Evolutionary conservation across 2,113 vertebrate species (phyloP), one percentile per base, ranked within the genome.

Genomic region (Eupsittula cactorum): DNA sequence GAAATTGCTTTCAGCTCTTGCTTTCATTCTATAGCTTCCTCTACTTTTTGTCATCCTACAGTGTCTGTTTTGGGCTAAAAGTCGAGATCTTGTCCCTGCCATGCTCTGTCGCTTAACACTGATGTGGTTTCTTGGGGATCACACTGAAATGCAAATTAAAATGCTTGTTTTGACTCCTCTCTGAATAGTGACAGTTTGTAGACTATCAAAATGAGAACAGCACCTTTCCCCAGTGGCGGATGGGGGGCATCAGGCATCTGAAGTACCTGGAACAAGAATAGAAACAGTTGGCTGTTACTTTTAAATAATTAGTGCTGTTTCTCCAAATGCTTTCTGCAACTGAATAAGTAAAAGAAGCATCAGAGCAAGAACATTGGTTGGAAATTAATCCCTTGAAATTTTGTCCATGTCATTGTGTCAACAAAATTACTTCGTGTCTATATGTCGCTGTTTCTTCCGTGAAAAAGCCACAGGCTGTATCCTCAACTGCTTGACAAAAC

Each of bases 1-100:
- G 44, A 95, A 92, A 86, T 97, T 88, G 90, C 90, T 95, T 96
- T 93, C 80, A 86, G 86, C 76, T 94, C 64, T 82, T 86, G 83
- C 88, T 96, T 90, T 93, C 86, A 78, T 93, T 95, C 80, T 95
- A 57, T 44, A 92, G 77, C 93, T 95, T 86, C 86, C 57, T 96
- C 92, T 94, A 82, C 92, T 88, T 94, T 81, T 93, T 96, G 88
- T 92, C 95, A 95, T 94, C 77, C 88, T 94, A 88, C 90, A 88
- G 94, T 93, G 93, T 95, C 93, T 95, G 95, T 95, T 96, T 94
- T 24, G 93, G 95, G 82, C 93, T 92, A 71, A 82, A 91, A 78
- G 57, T 71, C 2, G 65, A 93, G 80, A 86, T 92, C 83, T 96
- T 96, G 67, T 35, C 80, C 60, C 86, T 94, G 82, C 85, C 62